Evolutionary conservation across 2,888 invertebrate genomes (phyloP).

Genomic region (Amphipyra berbera): DNA sequence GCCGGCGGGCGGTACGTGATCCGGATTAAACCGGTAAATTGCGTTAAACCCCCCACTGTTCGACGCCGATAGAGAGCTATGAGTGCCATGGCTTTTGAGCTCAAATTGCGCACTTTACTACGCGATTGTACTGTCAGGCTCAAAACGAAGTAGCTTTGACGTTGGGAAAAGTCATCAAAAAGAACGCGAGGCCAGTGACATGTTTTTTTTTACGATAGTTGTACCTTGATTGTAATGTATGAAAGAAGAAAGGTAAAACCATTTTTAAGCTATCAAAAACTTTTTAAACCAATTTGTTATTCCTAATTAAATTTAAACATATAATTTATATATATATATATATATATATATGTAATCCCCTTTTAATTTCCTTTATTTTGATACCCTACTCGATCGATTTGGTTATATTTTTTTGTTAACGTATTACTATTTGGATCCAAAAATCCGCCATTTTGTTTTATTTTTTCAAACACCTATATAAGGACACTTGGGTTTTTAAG

Average conservation of each 20-base stretch:
- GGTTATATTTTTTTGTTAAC: too few species aligned
- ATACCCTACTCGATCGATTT: too few species aligned
- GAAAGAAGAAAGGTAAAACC: neutral
- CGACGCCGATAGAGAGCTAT: slow-evolving; percentile 68
- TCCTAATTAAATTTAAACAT: too few species aligned
- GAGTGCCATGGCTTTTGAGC: slow-evolving; percentile 60
- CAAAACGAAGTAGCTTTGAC: slow-evolving; percentile 31
- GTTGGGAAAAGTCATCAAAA: slow-evolving; percentile 20
- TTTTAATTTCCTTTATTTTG: too few species aligned
- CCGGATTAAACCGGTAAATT: slow-evolving; percentile 73
- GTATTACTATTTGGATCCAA: too few species aligned
- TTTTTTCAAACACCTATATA: too few species aligned
- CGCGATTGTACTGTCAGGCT: slow-evolving; percentile 47
- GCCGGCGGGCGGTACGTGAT: slow-evolving; percentile 54
- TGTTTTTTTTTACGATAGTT: slow-evolving; percentile 1
- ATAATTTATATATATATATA: too few species aligned
- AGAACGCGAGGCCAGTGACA: neutral
- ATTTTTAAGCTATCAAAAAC: too few species aligned
- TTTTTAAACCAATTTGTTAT: too few species aligned
- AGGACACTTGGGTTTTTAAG: too few species aligned
- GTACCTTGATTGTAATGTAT: neutral
- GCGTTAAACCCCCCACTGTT: slow-evolving; percentile 69
- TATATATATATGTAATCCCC: too few species aligned
- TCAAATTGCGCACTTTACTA: slow-evolving; percentile 61
- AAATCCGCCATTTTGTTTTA: too few species aligned